Conservation (phyloP, 2,888 invertebrate species). For the Protophormia terraenovae region DNA sequence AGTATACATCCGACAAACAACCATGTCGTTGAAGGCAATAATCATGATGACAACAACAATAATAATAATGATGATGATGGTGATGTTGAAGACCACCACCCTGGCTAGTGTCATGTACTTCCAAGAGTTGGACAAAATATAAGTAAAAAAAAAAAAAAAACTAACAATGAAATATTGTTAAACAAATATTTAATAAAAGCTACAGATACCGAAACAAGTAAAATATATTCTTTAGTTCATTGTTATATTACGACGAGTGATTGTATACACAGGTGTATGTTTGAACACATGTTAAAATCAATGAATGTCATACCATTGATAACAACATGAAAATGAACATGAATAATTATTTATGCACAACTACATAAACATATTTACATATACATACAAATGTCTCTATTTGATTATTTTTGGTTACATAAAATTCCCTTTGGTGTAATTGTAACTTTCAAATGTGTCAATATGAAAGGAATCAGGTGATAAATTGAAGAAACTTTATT, state of each 20-base stretch:
- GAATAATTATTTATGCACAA: constrained; percentile 43
- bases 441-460: constrained; percentile 35
- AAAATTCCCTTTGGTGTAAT: constrained; percentile 39
- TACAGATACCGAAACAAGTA: background rate
- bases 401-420: background rate
- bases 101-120: constrained; percentile 27
- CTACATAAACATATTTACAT: background rate
- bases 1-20: background rate
- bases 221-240: background rate
- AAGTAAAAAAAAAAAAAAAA: background rate
- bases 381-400: background rate
- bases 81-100: constrained; percentile 29
- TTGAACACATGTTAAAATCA: constrained; percentile 45
- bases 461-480: background rate
- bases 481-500: constrained; percentile 17
- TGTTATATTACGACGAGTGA: too few species aligned
- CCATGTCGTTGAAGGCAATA: constrained; percentile 18
- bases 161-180: constrained; percentile 41
- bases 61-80: background rate
- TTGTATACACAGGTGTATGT: too few species aligned
- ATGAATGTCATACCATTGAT: constrained; percentile 44
- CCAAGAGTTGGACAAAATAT: background rate
- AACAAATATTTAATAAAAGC: constrained; percentile 50
- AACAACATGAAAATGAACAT: constrained; percentile 48
- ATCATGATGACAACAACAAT: background rate